These are phyloP conservation scores for Colius striatus DNA, from an alignment of 2,113 vertebrate species.

Conservation along the genomic window DNA sequence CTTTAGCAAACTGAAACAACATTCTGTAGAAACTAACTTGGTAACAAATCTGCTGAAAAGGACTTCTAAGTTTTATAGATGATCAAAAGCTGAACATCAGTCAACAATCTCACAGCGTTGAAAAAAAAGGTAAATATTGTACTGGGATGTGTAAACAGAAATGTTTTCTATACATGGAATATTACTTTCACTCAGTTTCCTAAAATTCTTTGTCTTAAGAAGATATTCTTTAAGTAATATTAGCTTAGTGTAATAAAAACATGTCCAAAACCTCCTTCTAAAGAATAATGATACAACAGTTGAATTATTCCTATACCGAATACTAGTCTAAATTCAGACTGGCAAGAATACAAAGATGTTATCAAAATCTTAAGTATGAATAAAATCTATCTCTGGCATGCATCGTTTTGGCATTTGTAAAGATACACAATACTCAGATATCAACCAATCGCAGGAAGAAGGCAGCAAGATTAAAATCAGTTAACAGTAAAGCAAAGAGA, in stretches of 20 bases:
- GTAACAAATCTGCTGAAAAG: background rate
- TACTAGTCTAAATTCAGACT: background rate
- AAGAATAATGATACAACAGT: background rate
- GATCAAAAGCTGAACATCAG: background rate
- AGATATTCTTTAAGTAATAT: background rate
- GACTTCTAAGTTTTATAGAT: background rate
- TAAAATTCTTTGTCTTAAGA: background rate
- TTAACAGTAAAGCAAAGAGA: background rate
- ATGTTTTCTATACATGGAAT: background rate
- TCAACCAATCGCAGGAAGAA: background rate
- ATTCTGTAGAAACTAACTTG: background rate
- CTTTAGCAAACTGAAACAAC: background rate
- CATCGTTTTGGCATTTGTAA: background rate
- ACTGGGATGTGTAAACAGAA: background rate
- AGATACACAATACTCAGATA: background rate
- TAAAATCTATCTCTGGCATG: background rate
- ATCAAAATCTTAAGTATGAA: background rate
- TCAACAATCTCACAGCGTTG: background rate
- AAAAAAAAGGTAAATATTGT: background rate
- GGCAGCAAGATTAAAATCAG: conserved; percentile 1
- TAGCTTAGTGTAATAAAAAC: background rate
- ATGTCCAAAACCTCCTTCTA: background rate
- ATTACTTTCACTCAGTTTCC: background rate
- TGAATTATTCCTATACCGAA: background rate
- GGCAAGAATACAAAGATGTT: background rate